Conservation (phyloP, 2,797 vertebrate species). For the Acanthopagrus latus region DNA sequence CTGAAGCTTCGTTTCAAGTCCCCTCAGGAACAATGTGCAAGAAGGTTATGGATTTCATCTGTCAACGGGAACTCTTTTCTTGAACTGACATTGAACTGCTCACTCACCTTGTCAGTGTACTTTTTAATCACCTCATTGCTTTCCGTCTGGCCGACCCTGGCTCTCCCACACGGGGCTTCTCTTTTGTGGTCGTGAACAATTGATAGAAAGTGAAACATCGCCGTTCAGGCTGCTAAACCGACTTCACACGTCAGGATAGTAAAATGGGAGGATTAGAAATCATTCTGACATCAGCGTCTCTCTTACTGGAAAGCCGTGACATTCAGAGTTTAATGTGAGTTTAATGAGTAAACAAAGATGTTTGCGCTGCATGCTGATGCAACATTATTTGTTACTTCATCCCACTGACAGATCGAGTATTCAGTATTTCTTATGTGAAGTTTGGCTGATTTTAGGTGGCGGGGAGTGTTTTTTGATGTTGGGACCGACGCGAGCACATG, state of each 20-base stretch:
- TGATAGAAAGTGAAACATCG: slow-evolving; percentile 21
- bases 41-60: neutral
- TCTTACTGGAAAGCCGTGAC: slow-evolving; percentile 9
- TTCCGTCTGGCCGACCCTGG: slow-evolving; percentile 8
- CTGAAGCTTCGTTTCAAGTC: neutral
- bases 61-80: neutral
- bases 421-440: neutral
- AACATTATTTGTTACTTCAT: neutral
- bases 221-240: slow-evolving; percentile 21
- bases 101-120: neutral
- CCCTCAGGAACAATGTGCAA: neutral
- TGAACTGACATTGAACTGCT: slow-evolving; percentile 2
- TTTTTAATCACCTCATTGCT: slow-evolving; percentile 1
- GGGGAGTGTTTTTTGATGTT: neutral
- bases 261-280: neutral
- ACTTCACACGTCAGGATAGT: slow-evolving; percentile 14
- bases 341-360: neutral
- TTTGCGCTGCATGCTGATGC: slow-evolving; percentile 7
- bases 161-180: slow-evolving; percentile 16
- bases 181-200: slow-evolving; percentile 13
- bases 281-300: slow-evolving; percentile 1
- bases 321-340: neutral
- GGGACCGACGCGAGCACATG: no score
- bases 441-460: neutral
- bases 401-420: neutral